These are phyloP conservation scores for Lordiphosa clarofinis DNA, from an alignment of 1,140 invertebrate species.

Conservation along the genomic window DNA sequence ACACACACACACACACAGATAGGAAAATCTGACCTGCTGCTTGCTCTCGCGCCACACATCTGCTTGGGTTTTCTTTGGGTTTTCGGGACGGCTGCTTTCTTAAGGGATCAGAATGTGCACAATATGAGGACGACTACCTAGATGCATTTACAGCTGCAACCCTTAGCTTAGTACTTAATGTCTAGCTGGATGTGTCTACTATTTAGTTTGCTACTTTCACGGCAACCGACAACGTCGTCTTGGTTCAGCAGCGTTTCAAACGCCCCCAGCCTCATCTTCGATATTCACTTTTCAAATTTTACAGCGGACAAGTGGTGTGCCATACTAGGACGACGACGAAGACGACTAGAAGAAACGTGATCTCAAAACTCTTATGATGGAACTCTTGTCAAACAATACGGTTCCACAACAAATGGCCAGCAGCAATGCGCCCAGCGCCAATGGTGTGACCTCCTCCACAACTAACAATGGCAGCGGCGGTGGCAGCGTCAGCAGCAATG, in stretches of 20 bases:
- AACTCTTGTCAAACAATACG: slow-evolving; percentile 75
- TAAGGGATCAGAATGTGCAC: slow-evolving; percentile 44
- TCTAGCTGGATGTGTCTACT: slow-evolving; percentile 26
- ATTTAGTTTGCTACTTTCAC: slow-evolving; percentile 54
- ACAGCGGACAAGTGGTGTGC: slow-evolving; percentile 45
- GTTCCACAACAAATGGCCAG: slow-evolving; percentile 74
- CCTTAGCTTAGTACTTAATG: slow-evolving; percentile 59
- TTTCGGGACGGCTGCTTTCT: slow-evolving; percentile 49
- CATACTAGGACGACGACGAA: slow-evolving; percentile 15
- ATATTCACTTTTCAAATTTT: slow-evolving; percentile 4
- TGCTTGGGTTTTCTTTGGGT: slow-evolving; percentile 39
- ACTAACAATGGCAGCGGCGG: slow-evolving; percentile 44
- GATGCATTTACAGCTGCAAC: slow-evolving; percentile 43
- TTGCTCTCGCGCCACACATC: slow-evolving; percentile 43
- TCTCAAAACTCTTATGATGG: slow-evolving; percentile 76
- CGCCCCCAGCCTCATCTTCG: slow-evolving; percentile 26
- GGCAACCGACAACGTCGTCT: slow-evolving; percentile 54
- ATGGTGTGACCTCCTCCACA: slow-evolving; percentile 32
- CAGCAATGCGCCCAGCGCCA: slow-evolving; percentile 60
- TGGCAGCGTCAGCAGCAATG: slow-evolving; percentile 61
- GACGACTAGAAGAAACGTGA: slow-evolving; percentile 47
- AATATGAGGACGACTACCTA: slow-evolving; percentile 38
- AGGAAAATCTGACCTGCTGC: slow-evolving; percentile 61
- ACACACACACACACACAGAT: too few relatives aligned
- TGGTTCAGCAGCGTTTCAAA: slow-evolving; percentile 56